Base-by-base conservation (phyloP, 2,113 vertebrate genomes). In the Marcusenius ussheri region DNA sequence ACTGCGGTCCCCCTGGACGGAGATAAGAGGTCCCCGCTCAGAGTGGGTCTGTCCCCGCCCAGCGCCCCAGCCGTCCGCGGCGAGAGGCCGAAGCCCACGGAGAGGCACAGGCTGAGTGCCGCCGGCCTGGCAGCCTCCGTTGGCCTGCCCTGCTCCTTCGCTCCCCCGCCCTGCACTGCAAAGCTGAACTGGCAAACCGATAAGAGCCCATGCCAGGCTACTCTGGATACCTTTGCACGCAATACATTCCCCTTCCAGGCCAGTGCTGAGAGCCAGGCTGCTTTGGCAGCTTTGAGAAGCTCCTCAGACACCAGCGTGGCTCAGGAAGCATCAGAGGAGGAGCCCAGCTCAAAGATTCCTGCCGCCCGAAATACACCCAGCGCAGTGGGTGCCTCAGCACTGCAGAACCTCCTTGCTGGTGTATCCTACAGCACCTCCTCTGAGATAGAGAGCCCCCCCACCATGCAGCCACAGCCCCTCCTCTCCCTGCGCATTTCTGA, bases 401-500 rank as follows among this genome's bases (percentile, higher is more conserved):
- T 88, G 17, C 42, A 86, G 53, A 50, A 58, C 3, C 77, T 56
- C 31, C 24, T 27, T 51, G 19, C 88, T 0, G 92, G 92, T 1
- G 91, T 92, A 89, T 85, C 93, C 66, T 6, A n/a, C 90, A 93
- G 91, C 87, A 93, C 93, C 92, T 95, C 94, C 62, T 95, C 94
- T 0, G 94, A 96, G n/a, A 89, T 93, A 0, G 94, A 95, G 90
- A 90, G 90, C n/a, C 8, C 93, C 92, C 47, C 51, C 90, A 51
- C 49, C 86, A 89, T 91, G 74, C 42, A 62, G 24, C 46, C 35
- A 5, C 93, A 74, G 45, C 77, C 90, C 27, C 93, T 93, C 39
- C 93, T 92, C 86, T 96, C 97, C 1, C 95, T 97, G 5, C 93
- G 92, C 0, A 98, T 97, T 92, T 98, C 97, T 0, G 97, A 98